Conservation (phyloP, 2,113 vertebrate genomes). For the Terrapene triunguis region DNA sequence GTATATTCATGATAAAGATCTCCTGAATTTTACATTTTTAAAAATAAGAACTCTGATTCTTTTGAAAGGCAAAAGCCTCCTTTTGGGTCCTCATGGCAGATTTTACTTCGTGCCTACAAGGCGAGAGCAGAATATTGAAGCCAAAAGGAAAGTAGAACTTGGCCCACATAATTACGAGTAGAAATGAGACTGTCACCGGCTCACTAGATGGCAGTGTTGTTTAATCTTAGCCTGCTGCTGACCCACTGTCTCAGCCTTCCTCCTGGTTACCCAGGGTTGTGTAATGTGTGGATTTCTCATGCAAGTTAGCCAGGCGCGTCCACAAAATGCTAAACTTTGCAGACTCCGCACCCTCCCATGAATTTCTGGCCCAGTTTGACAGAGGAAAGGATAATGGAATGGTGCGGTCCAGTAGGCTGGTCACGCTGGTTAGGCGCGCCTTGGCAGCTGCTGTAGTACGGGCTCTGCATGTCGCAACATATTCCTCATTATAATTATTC, state of each 20-base stretch:
- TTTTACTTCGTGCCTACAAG: neutral
- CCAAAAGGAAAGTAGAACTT: neutral
- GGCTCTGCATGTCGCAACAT: neutral
- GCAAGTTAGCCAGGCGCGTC: neutral
- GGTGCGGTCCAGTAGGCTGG: neutral
- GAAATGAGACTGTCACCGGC: neutral
- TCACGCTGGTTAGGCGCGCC: neutral
- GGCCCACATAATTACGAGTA: neutral
- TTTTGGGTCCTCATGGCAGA: neutral
- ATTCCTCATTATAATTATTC: neutral
- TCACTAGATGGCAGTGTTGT: conserved; percentile 35
- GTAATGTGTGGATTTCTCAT: neutral
- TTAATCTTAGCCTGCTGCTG: neutral
- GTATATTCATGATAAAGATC: neutral
- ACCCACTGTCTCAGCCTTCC: neutral
- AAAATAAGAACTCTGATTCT: neutral
- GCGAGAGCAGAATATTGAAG: neutral
- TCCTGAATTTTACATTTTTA: neutral
- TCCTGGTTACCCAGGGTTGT: neutral
- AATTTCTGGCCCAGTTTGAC: too few species aligned
- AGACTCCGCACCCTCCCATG: neutral
- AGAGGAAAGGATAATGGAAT: neutral
- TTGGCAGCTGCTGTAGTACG: neutral
- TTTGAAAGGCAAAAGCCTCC: neutral
- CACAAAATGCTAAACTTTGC: neutral